Percentiles rank a stretch among this genome's conserved stretches.
Evolutionary conservation across 2,888 invertebrate species (phyloP).

Genomic region (Erebia aethiops): DNA sequence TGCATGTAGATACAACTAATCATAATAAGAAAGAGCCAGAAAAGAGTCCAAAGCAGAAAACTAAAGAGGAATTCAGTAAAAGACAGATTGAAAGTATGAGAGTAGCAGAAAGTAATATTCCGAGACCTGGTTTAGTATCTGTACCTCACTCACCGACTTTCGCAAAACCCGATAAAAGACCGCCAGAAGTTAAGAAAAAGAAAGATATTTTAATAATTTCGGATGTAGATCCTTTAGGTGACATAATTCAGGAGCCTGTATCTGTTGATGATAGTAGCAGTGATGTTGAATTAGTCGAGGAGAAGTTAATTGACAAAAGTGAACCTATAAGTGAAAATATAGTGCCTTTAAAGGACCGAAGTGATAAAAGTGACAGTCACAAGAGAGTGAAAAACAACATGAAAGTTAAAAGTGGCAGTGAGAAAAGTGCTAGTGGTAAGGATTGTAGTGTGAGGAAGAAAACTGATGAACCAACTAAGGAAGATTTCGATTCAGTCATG

Average conservation of each 20-base stretch:
- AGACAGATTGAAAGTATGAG: conserved; percentile 70
- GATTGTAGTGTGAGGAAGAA: conserved; percentile 46
- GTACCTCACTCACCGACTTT: conserved; percentile 74
- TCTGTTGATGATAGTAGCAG: conserved; percentile 77
- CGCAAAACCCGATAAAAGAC: conserved; percentile 72
- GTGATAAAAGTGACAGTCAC: conserved; percentile 45
- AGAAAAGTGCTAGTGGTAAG: conserved; percentile 48
- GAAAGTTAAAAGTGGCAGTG: conserved; percentile 53
- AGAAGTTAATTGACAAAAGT: conserved; percentile 60
- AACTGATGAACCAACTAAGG: conserved; percentile 58
- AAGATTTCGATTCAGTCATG: conserved; percentile 68
- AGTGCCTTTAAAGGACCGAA: conserved; percentile 72
- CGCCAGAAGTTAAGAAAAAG: conserved; percentile 71
- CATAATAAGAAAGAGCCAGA: conserved; percentile 58
- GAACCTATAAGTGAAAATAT: conserved; percentile 58
- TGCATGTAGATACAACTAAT: conserved; percentile 57
- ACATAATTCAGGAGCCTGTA: conserved; percentile 59
- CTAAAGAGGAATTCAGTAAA: conserved; percentile 61
- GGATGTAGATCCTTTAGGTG: conserved; percentile 67
- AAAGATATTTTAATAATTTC: conserved; percentile 71
- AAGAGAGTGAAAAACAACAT: conserved; percentile 45
- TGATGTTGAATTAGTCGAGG: conserved; percentile 76
- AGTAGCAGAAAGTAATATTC: conserved; percentile 69
- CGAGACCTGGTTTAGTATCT: conserved; percentile 66
- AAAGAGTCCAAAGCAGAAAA: conserved; percentile 55